Percentiles rank a stretch among this genome's conserved stretches.
phyloP scores from a whole-genome alignment of 2,797 vertebrate genomes.

The Antennarius maculatus region DNA sequence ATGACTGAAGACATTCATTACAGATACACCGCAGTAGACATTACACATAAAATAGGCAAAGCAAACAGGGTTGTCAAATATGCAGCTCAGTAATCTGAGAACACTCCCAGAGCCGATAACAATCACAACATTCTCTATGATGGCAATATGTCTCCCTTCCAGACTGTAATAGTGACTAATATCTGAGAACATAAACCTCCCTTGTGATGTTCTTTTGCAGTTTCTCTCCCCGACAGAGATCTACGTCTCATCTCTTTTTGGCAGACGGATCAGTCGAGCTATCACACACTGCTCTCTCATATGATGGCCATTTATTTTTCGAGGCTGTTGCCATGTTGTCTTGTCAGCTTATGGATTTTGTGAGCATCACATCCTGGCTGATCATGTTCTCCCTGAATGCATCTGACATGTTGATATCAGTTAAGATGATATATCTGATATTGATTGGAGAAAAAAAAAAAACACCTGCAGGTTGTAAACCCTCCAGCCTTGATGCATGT shows the following conservation, averaged over 20 bases:
- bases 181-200: not conserved
- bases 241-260: slow-evolving; percentile 18
- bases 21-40: slow-evolving; percentile 8
- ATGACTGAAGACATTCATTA: slow-evolving; percentile 20
- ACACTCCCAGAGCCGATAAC: too few relatives aligned
- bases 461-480: not conserved
- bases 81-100: not conserved
- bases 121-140: too few relatives aligned
- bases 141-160: not conserved
- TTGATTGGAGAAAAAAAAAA: not conserved
- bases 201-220: not conserved
- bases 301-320: slow-evolving; percentile 37
- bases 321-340: slow-evolving; percentile 19
- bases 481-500: not conserved
- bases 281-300: slow-evolving; percentile 16
- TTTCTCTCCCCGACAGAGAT: slow-evolving; percentile 29
- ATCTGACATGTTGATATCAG: slow-evolving; percentile 25
- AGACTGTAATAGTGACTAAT: too few relatives aligned
- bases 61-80: too few relatives aligned
- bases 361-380: slow-evolving; percentile 3
- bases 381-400: slow-evolving; percentile 23
- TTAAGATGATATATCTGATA: slow-evolving; percentile 6
- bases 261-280: slow-evolving; percentile 5
- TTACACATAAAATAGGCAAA: too few relatives aligned
- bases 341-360: slow-evolving; percentile 39